phyloP scores from a whole-genome alignment of 2,113 vertebrate species.

The Clinocottus analis region DNA sequence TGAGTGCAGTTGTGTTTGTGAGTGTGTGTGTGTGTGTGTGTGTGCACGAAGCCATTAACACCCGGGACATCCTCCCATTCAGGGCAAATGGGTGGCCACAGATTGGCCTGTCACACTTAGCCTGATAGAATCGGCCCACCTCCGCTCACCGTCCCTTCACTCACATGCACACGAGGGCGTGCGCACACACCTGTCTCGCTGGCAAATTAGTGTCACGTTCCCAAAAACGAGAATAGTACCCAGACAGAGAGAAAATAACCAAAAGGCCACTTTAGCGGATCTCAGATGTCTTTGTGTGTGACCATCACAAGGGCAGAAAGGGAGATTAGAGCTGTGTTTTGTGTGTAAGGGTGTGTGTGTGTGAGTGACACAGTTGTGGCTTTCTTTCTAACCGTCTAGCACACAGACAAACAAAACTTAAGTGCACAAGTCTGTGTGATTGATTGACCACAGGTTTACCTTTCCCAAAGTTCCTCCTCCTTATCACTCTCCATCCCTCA shows the following conservation, averaged over 20 bases:
- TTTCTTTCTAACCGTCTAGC: neutral
- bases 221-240: slow-evolving; percentile 36
- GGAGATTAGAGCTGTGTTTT: slow-evolving; percentile 32
- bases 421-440: slow-evolving; percentile 39
- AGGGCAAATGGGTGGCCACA: slow-evolving; percentile 62
- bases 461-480: slow-evolving; percentile 26
- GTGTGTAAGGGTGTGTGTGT: slow-evolving; percentile 2
- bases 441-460: slow-evolving; percentile 54
- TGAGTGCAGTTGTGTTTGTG: neutral
- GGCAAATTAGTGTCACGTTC: slow-evolving; percentile 35
- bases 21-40: neutral
- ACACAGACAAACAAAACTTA: slow-evolving; percentile 19
- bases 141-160: slow-evolving; percentile 41
- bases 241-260: slow-evolving; percentile 32
- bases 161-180: slow-evolving; percentile 30
- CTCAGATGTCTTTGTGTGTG: slow-evolving; percentile 41
- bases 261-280: slow-evolving; percentile 50
- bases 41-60: slow-evolving; percentile 53
- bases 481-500: slow-evolving; percentile 1
- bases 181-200: slow-evolving; percentile 4
- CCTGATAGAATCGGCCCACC: slow-evolving; percentile 63
- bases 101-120: slow-evolving; percentile 75
- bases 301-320: slow-evolving; percentile 37
- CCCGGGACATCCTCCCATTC: slow-evolving; percentile 74
- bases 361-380: slow-evolving; percentile 13